Conservation (phyloP, 2,888 invertebrate species). For the Apamea sordens region DNA sequence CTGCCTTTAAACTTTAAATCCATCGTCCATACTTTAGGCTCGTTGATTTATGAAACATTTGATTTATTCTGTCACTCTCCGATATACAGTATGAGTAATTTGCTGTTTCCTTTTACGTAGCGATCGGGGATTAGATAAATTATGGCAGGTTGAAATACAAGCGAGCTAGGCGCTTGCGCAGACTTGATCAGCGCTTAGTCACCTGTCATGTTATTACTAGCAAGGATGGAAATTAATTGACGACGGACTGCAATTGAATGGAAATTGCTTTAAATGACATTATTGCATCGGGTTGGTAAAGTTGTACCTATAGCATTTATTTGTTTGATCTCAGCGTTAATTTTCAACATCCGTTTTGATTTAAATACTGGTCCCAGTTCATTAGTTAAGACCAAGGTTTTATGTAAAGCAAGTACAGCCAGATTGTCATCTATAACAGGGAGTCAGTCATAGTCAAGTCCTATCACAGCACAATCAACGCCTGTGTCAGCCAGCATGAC, state of each 20-base stretch:
- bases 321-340: constrained; percentile 9
- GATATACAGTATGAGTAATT: constrained; percentile 51
- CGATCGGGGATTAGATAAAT: constrained; percentile 46
- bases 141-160: constrained; percentile 49
- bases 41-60: constrained; percentile 49
- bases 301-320: background rate
- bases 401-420: background rate
- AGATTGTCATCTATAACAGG: constrained; percentile 2
- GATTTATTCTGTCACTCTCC: constrained; percentile 56
- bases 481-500: background rate
- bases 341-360: constrained; percentile 33
- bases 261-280: background rate
- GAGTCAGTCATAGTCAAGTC: background rate
- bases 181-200: constrained; percentile 13
- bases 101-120: constrained; percentile 51
- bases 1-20: background rate
- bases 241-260: constrained; percentile 6
- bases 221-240: constrained; percentile 18
- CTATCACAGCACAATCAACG: background rate
- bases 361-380: constrained; percentile 17
- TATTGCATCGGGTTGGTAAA: background rate
- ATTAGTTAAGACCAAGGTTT: constrained; percentile 18
- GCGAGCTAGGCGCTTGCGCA: constrained; percentile 1
- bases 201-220: constrained; percentile 1
- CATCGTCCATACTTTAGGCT: background rate